Percentiles rank a stretch among this genome's conserved stretches.
phyloP scores from a whole-genome alignment of 2,113 vertebrate species.

The Columba livia region DNA sequence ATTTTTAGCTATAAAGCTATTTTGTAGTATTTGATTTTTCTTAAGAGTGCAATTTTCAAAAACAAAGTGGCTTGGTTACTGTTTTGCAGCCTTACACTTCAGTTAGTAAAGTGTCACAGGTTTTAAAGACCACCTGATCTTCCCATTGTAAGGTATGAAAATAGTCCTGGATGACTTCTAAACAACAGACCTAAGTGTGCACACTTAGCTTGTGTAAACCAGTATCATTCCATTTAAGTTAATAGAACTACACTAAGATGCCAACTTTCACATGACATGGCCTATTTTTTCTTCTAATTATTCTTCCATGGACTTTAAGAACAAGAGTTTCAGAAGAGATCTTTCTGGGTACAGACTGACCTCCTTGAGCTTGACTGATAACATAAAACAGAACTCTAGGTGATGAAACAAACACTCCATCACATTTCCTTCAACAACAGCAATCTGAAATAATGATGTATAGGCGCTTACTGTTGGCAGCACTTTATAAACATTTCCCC shows the following conservation, averaged over 20 bases:
- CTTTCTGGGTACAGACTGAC: neutral
- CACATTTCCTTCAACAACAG: neutral
- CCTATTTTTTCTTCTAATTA: slow-evolving; percentile 18
- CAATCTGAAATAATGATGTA: slow-evolving; percentile 34
- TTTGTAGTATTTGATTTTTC: slow-evolving; percentile 7
- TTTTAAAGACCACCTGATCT: slow-evolving; percentile 18
- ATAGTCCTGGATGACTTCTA: slow-evolving; percentile 25
- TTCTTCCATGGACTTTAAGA: neutral
- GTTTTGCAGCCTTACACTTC: slow-evolving; percentile 14
- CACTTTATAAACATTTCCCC: neutral
- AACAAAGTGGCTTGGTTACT: neutral
- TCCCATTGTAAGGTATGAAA: slow-evolving; percentile 34
- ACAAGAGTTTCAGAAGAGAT: neutral
- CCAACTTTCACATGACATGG: neutral
- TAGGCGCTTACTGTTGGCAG: neutral
- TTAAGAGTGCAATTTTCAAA: neutral
- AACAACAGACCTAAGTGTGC: neutral
- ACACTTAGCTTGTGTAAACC: slow-evolving; percentile 19
- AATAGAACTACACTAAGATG: neutral
- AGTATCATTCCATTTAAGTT: neutral
- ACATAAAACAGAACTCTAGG: neutral
- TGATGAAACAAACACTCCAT: neutral
- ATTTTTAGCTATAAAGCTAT: slow-evolving; percentile 10
- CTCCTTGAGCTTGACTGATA: neutral
- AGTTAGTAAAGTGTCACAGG: neutral